Base-by-base conservation (phyloP, 2,797 vertebrate genomes). In the Huso huso region DNA sequence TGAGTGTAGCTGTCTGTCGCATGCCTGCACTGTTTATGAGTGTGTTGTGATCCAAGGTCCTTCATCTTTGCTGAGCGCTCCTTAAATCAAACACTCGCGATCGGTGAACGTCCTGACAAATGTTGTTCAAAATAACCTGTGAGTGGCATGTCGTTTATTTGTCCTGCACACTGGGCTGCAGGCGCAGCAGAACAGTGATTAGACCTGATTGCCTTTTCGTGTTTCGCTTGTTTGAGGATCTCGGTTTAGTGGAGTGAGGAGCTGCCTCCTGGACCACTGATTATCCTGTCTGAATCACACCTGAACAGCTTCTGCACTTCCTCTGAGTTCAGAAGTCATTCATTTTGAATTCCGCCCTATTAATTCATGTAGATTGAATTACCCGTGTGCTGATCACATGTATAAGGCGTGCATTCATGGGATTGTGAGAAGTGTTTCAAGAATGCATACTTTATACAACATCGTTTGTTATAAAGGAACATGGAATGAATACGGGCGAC, bases 41-140 rank as follows among this genome's bases (percentile, higher is more conserved):
- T 57, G 11, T 58, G 11, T 15, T 58, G 55, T 58, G 55, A 8
- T 58, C 55, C 11, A 6, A 62, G 10, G 15, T 1, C 13, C 61
- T 15, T 23, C 18, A 67, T 80, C 69, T 12, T 51, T 57, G 59
- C 76, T 72, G 73, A 72, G 70, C 23, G 62, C 72, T 71, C 64
- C 52, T 63, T 72, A 75, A 72, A 74, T 70, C 71, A 73, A 74
- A 77, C 61, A 62, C 70, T 71, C 71, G 76, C 77, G 69, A 73
- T 72, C 70, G 68, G 71, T 74, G 70, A 75, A 75, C 78, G 73
- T 69, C 74, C 74, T 85, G 83, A 86, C 72, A 70, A 77, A 74
- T 80, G 81, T 79, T 81, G 77, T 66, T 73, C 74, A 72, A 72
- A 77, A 84, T 78, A 79, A 79, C 73, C 79, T 75, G 74, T 66